phyloP scores from a whole-genome alignment of 2,888 invertebrate species.

The Dynastes maya region DNA sequence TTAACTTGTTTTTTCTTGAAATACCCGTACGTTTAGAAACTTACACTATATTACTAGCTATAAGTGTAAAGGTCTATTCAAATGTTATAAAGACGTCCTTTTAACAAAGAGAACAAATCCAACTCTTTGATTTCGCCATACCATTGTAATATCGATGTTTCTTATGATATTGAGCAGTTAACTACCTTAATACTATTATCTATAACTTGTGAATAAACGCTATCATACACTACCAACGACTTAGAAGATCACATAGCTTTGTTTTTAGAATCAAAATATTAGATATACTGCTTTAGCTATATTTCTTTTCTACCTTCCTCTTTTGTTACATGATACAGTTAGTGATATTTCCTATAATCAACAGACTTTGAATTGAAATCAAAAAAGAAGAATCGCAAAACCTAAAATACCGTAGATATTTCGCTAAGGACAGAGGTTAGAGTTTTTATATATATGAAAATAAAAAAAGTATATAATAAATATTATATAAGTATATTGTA shows the following conservation, averaged over 20 bases:
- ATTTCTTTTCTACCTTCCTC: slow-evolving; percentile 12
- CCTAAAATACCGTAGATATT: slow-evolving; percentile 17
- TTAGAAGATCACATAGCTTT: slow-evolving; percentile 38
- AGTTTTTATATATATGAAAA: slow-evolving; percentile 45
- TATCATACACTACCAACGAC: slow-evolving; percentile 37
- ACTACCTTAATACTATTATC: slow-evolving; percentile 13
- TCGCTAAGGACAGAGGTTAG: slow-evolving; percentile 44
- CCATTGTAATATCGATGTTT: slow-evolving; percentile 44
- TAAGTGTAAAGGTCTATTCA: neutral
- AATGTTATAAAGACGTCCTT: slow-evolving; percentile 12
- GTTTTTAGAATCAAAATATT: slow-evolving; percentile 32
- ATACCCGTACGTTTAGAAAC: neutral
- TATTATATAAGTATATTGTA: slow-evolving; percentile 47
- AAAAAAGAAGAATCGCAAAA: slow-evolving; percentile 28
- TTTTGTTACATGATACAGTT: slow-evolving; percentile 31
- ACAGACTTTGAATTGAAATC: slow-evolving; percentile 35
- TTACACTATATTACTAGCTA: neutral
- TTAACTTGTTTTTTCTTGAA: too few species aligned
- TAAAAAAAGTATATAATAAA: slow-evolving; percentile 30
- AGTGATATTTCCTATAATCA: slow-evolving; percentile 35
- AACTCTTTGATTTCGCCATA: slow-evolving; percentile 40
- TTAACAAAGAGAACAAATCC: slow-evolving; percentile 30
- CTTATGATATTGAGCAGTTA: slow-evolving; percentile 42
- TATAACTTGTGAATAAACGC: slow-evolving; percentile 13
- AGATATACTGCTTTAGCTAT: slow-evolving; percentile 22